Conservation (phyloP, 2,888 invertebrate species). For the Calameuta pallipes region DNA sequence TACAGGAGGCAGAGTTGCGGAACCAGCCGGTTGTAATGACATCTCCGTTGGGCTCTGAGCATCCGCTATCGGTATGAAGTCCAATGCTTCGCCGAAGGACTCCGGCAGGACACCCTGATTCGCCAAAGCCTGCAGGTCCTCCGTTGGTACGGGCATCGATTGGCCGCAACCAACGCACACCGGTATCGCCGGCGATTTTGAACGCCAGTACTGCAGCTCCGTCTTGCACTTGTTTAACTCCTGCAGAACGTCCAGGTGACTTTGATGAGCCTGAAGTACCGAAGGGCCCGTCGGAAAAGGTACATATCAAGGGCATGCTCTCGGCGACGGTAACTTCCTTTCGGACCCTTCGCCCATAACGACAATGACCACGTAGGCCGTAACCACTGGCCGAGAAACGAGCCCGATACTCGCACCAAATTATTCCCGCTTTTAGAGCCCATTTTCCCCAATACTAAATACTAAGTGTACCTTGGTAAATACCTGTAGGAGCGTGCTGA, state of each 20-base stretch:
- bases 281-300: constrained; percentile 9
- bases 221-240: constrained; percentile 93
- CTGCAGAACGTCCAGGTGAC: constrained; percentile 64
- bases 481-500: constrained; percentile 86
- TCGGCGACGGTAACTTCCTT: background rate
- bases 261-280: constrained; percentile 16
- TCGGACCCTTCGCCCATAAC: background rate
- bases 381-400: background rate
- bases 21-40: constrained; percentile 31
- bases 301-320: background rate
- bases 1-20: background rate
- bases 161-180: constrained; percentile 82
- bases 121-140: constrained; percentile 73
- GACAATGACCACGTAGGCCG: background rate
- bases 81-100: constrained; percentile 64
- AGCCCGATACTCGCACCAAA: background rate
- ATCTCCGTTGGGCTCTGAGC: constrained; percentile 56
- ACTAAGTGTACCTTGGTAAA: constrained; percentile 55
- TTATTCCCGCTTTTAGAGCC: background rate
- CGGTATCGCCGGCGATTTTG: constrained; percentile 84
- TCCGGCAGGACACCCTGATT: constrained; percentile 73
- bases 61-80: constrained; percentile 66
- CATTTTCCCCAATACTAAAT: background rate
- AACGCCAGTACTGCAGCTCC: constrained; percentile 91
- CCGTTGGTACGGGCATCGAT: constrained; percentile 70